Evolutionary conservation across 2,888 invertebrate genomes (phyloP).

Genomic region (Strigamia transsilvanica): DNA sequence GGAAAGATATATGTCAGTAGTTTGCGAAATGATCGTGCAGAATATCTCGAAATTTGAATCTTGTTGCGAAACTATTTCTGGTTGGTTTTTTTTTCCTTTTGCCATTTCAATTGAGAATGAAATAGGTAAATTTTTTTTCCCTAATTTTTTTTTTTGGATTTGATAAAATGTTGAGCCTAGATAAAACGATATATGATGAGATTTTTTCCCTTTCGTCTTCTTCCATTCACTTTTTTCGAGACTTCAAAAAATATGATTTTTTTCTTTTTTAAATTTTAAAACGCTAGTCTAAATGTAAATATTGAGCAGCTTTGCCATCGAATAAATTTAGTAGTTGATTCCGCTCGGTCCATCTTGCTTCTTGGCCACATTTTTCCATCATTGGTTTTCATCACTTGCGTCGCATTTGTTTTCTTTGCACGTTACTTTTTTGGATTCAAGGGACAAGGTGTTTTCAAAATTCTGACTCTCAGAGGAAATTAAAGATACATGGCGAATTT

Average conservation of each 20-base stretch:
- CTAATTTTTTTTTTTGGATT: neutral
- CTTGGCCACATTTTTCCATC: conserved; percentile 32
- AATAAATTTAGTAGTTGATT: conserved; percentile 38
- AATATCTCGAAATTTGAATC: neutral
- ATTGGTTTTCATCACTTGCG: conserved; percentile 24
- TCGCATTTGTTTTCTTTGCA: conserved; percentile 22
- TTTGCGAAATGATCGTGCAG: too few species aligned
- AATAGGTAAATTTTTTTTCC: neutral
- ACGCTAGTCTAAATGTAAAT: conserved; percentile 34
- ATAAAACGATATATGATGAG: conserved; percentile 29
- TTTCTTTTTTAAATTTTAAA: conserved; percentile 2
- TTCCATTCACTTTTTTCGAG: neutral
- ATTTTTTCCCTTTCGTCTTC: neutral
- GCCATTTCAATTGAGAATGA: neutral
- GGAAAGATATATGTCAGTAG: too few species aligned
- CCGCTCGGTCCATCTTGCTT: neutral
- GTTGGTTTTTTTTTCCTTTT: neutral
- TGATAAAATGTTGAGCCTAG: conserved; percentile 1
- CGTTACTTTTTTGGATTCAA: conserved; percentile 4
- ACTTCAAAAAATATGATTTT: conserved; percentile 5
- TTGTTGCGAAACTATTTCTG: neutral
- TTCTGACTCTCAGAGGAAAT: conserved; percentile 15
- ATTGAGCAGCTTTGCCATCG: conserved; percentile 34
- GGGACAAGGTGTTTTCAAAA: conserved; percentile 27
- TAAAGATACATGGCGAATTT: conserved; percentile 24